Percentiles rank a stretch among this genome's conserved stretches.
Evolutionary conservation across 2,113 vertebrate genomes (phyloP).

Genomic region (Balaeniceps rex): DNA sequence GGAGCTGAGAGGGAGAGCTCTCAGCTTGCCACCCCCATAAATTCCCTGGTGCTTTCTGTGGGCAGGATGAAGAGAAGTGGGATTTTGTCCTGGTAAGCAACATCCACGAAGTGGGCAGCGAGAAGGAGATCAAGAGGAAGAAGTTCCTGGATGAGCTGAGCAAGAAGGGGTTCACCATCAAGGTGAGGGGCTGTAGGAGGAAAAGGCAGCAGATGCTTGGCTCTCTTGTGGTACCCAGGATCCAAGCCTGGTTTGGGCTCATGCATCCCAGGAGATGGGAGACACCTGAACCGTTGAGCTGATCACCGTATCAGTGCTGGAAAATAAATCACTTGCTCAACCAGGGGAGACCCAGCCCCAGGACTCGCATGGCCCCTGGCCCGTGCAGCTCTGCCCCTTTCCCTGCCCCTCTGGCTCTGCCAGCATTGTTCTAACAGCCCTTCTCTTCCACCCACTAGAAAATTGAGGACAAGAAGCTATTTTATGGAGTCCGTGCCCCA

Average conservation of each 20-base stretch:
- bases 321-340: neutral
- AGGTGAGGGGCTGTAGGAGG: slow-evolving; percentile 67
- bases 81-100: slow-evolving; percentile 85
- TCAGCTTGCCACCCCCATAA: neutral
- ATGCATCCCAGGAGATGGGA: neutral
- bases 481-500: slow-evolving; percentile 80
- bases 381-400: neutral
- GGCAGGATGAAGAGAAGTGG: slow-evolving; percentile 57
- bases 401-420: neutral
- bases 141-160: slow-evolving; percentile 74
- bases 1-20: neutral
- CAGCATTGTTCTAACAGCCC: neutral
- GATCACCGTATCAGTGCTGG: neutral
- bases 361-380: neutral
- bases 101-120: neutral
- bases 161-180: slow-evolving; percentile 74
- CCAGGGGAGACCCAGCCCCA: neutral
- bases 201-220: neutral
- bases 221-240: neutral
- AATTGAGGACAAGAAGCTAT: slow-evolving; percentile 72
- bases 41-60: neutral
- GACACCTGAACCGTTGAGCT: neutral
- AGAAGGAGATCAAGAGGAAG: slow-evolving; percentile 61
- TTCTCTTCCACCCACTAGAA: slow-evolving; percentile 55
- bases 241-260: neutral